phyloP scores from a whole-genome alignment of 2,113 vertebrate species.

The Anser brachyrhynchus region DNA sequence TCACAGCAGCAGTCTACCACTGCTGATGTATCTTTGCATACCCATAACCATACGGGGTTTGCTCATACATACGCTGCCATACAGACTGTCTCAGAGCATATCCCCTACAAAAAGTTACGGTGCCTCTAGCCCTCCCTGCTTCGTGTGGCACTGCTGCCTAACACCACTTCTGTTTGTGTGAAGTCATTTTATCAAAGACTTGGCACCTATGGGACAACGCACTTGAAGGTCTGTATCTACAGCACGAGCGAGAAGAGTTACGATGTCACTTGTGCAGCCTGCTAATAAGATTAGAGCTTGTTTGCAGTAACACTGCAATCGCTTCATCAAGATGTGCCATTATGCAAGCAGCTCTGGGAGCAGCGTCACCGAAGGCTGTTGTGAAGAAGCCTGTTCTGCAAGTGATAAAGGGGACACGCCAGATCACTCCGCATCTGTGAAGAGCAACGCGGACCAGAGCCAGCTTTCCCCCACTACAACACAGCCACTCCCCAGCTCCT shows the following conservation, averaged over 20 bases:
- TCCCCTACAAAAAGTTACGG: neutral
- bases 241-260: neutral
- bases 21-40: neutral
- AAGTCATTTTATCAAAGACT: neutral
- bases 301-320: conserved; percentile 52
- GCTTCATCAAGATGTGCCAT: conserved; percentile 47
- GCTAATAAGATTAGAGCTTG: conserved; percentile 57
- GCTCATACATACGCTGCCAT: accelerated
- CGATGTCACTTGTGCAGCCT: conserved; percentile 17
- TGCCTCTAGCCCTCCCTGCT: neutral
- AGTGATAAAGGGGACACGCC: conserved; percentile 19
- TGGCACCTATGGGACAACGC: neutral
- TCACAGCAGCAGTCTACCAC: neutral
- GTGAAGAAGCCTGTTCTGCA: conserved; percentile 57
- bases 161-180: neutral
- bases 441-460: neutral
- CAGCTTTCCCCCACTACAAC: neutral
- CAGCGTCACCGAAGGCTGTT: conserved; percentile 31
- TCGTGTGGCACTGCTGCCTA: neutral
- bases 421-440: neutral
- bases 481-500: neutral
- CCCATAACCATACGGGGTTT: neutral
- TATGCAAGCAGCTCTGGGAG: conserved; percentile 56
- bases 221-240: neutral
- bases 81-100: neutral